Evolutionary conservation across 2,888 invertebrate species (phyloP).

Genomic region (Parnassius mnemosyne): DNA sequence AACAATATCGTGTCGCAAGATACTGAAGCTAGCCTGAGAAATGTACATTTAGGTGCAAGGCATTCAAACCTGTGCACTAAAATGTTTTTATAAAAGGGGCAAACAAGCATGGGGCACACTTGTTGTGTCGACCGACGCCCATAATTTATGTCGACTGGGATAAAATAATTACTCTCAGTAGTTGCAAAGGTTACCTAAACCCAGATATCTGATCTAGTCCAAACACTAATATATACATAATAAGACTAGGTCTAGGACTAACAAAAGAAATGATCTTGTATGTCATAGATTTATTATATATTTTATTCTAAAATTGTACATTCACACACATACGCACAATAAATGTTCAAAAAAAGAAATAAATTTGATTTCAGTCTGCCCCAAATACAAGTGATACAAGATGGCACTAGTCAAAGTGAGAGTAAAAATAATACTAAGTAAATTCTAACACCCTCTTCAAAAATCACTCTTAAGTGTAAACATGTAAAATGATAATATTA

Average conservation of each 20-base stretch:
- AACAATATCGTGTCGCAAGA: no score
- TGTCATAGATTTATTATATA: constrained; percentile 41
- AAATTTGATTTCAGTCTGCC: constrained; percentile 45
- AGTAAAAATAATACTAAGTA: constrained; percentile 17
- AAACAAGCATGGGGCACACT: no score
- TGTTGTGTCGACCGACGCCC: no score
- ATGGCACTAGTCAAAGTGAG: constrained; percentile 47
- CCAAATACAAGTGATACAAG: constrained; percentile 39
- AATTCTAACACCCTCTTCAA: neutral
- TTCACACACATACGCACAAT: constrained; percentile 77
- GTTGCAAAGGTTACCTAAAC: no score
- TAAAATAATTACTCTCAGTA: no score
- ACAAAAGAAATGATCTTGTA: constrained; percentile 27
- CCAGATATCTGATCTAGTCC: no score
- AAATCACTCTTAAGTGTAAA: neutral
- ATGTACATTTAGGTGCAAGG: no score
- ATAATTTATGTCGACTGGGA: no score
- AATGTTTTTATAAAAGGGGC: no score
- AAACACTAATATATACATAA: no score
- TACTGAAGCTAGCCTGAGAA: no score
- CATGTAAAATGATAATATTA: constrained; percentile 20
- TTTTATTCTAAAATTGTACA: constrained; percentile 77
- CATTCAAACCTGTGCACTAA: no score
- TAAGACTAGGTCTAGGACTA: neutral
- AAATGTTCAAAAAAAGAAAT: constrained; percentile 52